Evolutionary conservation across 35 echinoderm and acorn worm genomes (phyloP).

Genomic region (Anneissia japonica): DNA sequence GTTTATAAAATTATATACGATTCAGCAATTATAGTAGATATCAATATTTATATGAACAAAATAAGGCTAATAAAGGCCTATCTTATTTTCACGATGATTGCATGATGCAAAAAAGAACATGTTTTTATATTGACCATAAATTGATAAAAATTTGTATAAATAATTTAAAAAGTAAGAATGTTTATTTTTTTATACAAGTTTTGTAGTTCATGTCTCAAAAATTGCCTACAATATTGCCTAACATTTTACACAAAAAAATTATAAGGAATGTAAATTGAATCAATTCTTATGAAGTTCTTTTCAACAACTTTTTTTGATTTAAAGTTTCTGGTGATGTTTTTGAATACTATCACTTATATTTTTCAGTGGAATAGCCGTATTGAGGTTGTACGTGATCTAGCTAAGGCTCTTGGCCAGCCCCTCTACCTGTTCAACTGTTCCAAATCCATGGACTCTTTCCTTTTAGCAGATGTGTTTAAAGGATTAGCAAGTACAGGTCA

Average conservation of each 20-base stretch:
- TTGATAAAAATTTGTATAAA: too few species aligned
- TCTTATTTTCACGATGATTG: too few species aligned
- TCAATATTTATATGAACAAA: not conserved
- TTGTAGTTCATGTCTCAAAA: too few species aligned
- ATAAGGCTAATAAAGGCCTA: too few species aligned
- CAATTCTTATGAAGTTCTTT: not conserved
- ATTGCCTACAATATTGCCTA: too few species aligned
- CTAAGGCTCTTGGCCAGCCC: slow-evolving; percentile 60
- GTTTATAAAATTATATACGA: not conserved
- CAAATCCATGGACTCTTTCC: slow-evolving; percentile 60
- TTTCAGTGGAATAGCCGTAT: slow-evolving; percentile 53
- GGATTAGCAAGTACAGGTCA: slow-evolving; percentile 81
- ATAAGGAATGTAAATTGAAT: too few species aligned
- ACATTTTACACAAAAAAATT: too few species aligned
- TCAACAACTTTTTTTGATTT: not conserved
- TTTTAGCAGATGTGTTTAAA: slow-evolving; percentile 85
- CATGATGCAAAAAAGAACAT: too few species aligned
- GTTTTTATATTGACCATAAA: too few species aligned
- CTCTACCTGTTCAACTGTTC: slow-evolving; percentile 91
- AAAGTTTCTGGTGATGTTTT: too few species aligned
- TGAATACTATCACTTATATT: slow-evolving; percentile 3
- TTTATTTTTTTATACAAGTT: too few species aligned
- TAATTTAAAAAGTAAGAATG: too few species aligned
- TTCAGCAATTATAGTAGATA: not conserved
- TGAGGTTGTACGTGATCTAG: slow-evolving; percentile 56